Conservation (phyloP, 1,140 invertebrate species). For the Bombus breviceps region DNA sequence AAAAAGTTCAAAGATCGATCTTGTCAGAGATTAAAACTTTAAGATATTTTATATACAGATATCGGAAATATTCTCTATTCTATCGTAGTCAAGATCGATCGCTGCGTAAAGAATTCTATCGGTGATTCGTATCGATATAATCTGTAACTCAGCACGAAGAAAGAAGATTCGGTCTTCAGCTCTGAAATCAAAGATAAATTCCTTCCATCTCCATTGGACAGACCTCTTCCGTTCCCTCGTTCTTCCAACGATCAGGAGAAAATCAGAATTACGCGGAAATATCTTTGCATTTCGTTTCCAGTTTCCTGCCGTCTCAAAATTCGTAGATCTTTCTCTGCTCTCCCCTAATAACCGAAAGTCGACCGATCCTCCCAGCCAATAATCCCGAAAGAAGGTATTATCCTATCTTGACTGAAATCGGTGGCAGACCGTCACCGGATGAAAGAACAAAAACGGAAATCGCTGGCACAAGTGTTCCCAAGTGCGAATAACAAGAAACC, state of each 20-base stretch:
- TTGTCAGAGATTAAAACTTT: too few relatives aligned
- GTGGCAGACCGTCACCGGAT: not conserved
- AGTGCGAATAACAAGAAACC: constrained; percentile 25
- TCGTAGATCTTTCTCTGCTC: not conserved
- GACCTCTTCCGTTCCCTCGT: not conserved
- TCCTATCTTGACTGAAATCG: constrained; percentile 1
- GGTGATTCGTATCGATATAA: not conserved
- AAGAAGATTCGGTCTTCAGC: not conserved
- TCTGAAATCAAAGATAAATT: not conserved
- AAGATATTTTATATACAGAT: too few relatives aligned
- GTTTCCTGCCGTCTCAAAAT: not conserved
- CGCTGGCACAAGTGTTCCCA: constrained; percentile 9
- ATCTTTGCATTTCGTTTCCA: not conserved
- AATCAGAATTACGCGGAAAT: not conserved
- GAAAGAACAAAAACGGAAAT: constrained; percentile 4
- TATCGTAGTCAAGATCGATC: not conserved
- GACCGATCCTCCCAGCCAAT: not conserved
- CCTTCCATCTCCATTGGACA: not conserved
- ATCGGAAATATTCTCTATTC: not conserved
- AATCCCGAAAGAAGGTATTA: not conserved
- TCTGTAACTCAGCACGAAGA: not conserved
- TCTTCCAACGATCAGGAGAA: not conserved
- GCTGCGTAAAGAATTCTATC: not conserved
- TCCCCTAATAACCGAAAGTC: not conserved
- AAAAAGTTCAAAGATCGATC: too few relatives aligned